Evolutionary conservation across 1,140 invertebrate species (phyloP).

Genomic region (Limonius californicus): DNA sequence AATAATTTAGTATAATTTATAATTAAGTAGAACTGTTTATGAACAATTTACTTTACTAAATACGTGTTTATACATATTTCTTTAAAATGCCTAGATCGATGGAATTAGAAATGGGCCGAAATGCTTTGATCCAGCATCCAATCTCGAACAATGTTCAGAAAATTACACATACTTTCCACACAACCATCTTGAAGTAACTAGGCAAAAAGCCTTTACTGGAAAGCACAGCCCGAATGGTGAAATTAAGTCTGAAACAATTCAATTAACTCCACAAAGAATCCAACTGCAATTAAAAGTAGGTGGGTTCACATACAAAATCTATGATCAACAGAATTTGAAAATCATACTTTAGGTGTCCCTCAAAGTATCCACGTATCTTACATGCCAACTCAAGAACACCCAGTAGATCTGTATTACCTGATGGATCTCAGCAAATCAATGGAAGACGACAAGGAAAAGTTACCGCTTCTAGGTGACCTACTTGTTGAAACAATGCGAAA

Average conservation of each 20-base stretch:
- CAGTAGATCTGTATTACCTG: constrained; percentile 85
- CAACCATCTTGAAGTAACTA: constrained; percentile 55
- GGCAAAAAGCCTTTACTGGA: constrained; percentile 47
- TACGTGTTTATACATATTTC: not conserved
- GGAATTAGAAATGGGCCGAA: not conserved
- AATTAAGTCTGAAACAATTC: constrained; percentile 62
- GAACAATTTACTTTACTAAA: not conserved
- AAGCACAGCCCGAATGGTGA: not conserved
- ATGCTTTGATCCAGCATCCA: constrained; percentile 54
- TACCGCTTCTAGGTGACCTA: constrained; percentile 61
- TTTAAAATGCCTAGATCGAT: too few relatives aligned
- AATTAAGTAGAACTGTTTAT: too few relatives aligned
- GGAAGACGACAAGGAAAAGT: constrained; percentile 64
- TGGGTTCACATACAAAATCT: not conserved
- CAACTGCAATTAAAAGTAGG: constrained; percentile 55
- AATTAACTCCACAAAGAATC: constrained; percentile 80
- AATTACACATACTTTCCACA: constrained; percentile 73
- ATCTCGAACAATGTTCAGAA: constrained; percentile 54
- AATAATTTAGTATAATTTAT: too few relatives aligned
- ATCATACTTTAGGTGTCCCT: constrained; percentile 27
- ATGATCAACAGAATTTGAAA: not conserved
- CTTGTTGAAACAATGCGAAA: constrained; percentile 66
- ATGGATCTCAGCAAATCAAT: constrained; percentile 83
- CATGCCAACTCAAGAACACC: constrained; percentile 71
- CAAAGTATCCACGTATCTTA: constrained; percentile 67